These are phyloP conservation scores for Siniperca undulata DNA, from an alignment of 2,797 vertebrate species.

Conservation along the genomic window DNA sequence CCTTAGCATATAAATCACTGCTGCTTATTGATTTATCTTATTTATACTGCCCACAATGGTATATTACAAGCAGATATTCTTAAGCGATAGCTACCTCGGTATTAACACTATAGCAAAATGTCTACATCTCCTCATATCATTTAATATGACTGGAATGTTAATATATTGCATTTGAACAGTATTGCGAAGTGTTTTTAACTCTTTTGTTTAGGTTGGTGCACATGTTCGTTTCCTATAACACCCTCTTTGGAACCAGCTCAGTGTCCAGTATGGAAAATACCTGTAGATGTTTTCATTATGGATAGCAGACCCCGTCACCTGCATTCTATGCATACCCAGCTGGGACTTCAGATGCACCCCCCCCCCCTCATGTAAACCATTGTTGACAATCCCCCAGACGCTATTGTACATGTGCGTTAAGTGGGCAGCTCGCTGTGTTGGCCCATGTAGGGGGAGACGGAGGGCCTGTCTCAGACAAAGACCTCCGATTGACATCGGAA, in stretches of 20 bases:
- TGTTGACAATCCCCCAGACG: conserved; percentile 27
- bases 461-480: conserved; percentile 75
- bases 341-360: conserved; percentile 27
- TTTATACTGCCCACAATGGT: not conserved
- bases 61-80: not conserved
- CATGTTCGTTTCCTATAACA: rapidly evolving
- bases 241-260: not conserved
- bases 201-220: not conserved
- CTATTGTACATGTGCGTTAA: conserved; percentile 40
- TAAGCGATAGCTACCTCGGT: no score
- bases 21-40: not conserved
- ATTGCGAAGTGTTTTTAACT: not conserved
- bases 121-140: not conserved
- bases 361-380: conserved; percentile 17
- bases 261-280: not conserved
- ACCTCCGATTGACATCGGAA: conserved; percentile 77
- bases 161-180: not conserved
- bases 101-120: not conserved
- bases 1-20: not conserved
- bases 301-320: not conserved
- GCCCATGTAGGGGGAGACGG: conserved; percentile 49
- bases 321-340: not conserved
- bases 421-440: conserved; percentile 66
- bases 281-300: not conserved
- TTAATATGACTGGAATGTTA: not conserved